Evolutionary conservation across 2,888 invertebrate species (phyloP).

Genomic region (Eucera pruinosa): DNA sequence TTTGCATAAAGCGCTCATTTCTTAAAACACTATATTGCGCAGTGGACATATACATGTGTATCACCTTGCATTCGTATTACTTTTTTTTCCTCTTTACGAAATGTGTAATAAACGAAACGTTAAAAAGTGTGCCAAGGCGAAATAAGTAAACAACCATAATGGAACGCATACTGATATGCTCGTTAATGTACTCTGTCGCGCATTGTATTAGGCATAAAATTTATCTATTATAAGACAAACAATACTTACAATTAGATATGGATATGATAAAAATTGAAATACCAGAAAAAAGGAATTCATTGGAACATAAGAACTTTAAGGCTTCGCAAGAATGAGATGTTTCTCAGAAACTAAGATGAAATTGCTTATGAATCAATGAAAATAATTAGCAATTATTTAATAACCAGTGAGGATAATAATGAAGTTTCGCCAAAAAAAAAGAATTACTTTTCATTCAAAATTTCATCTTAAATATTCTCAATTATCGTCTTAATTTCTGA

Average conservation of each 20-base stretch:
- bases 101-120: constrained; percentile 14
- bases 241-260: neutral
- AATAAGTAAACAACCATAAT: constrained; percentile 30
- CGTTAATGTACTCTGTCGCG: constrained; percentile 9
- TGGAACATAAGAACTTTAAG: too few species aligned
- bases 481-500: neutral
- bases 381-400: too few species aligned
- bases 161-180: neutral
- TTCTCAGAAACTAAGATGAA: too few species aligned
- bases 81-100: constrained; percentile 7
- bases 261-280: too few species aligned
- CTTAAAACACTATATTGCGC: constrained; percentile 17
- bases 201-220: neutral
- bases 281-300: too few species aligned
- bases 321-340: too few species aligned
- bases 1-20: constrained; percentile 35
- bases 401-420: too few species aligned
- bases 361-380: too few species aligned
- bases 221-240: neutral
- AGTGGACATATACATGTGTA: neutral
- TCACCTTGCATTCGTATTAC: constrained; percentile 32
- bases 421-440: too few species aligned
- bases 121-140: constrained; percentile 50
- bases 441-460: too few species aligned
- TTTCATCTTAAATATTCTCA: too few species aligned